Conservation (phyloP, 1,140 invertebrate genomes). For the Zaprionus tsacasi region DNA sequence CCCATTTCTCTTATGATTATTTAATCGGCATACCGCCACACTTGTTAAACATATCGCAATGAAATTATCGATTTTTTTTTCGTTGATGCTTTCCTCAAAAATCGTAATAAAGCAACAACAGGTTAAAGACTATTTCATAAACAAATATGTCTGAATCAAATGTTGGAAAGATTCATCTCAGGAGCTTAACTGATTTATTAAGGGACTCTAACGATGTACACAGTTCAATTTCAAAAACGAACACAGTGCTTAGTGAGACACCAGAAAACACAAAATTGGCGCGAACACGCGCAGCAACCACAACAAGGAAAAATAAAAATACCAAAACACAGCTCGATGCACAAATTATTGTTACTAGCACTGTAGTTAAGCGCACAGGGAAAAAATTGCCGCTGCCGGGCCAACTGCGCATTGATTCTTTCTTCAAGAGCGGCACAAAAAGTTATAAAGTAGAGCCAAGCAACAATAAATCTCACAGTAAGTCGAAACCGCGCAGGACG, state of each 20-base stretch:
- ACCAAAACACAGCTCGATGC: background rate
- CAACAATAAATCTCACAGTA: background rate
- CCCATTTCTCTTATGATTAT: background rate
- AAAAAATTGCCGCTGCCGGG: constrained; percentile 61
- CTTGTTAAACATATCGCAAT: background rate
- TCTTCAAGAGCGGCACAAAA: constrained; percentile 67
- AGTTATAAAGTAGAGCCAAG: constrained; percentile 50
- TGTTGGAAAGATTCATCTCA: constrained; percentile 59
- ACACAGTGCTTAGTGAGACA: constrained; percentile 15
- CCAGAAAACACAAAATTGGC: constrained; percentile 54
- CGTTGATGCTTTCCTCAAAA: background rate
- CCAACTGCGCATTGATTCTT: constrained; percentile 68
- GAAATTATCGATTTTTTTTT: background rate
- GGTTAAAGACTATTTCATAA: background rate
- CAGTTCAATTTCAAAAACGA: background rate
- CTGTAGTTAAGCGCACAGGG: constrained; percentile 39
- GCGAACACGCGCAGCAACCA: constrained; percentile 55
- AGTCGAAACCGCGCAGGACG: constrained; percentile 8
- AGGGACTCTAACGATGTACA: background rate
- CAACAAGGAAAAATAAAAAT: constrained; percentile 45
- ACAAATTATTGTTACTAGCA: constrained; percentile 19
- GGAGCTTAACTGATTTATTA: constrained; percentile 43
- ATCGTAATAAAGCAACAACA: constrained; percentile 1
- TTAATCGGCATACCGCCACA: background rate
- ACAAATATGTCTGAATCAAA: constrained; percentile 17